Base-by-base conservation (phyloP, 2,888 invertebrate genomes). In the Carcina quercana region DNA sequence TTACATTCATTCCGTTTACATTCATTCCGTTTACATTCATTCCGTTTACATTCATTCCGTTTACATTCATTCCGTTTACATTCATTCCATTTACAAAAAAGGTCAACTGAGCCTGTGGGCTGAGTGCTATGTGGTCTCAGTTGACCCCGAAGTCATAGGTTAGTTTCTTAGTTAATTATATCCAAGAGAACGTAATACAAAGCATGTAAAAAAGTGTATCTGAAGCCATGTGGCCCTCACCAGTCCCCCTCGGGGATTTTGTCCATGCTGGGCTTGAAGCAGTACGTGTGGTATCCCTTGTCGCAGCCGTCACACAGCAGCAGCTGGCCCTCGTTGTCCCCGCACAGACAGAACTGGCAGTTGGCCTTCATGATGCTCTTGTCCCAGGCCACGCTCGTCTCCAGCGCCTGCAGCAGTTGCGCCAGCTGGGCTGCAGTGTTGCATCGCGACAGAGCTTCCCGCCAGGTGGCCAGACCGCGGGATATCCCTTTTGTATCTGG, bases 341-440 rank as follows among this genome's bases (percentile, higher is more conserved):
- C 98, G 59, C 93, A 92, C 62, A 94, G 90, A 82, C 98, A 98
- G 78, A 98, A 97, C 79, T 98, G 98, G 80, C 98, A 98, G 79
- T 95, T 94, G 85, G 97, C 98, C 88, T 97, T 97, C 97, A 98
- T 97, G 63, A 97, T 95, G 84, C 97, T 97, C 86, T 97, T 97
- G 82, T 98, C 98, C 98, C 98, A 98, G 21, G 97, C 97, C 53
- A 98, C 95, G 64, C 93, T 93, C 2, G 92, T 91, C 66, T 97
- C 96, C 45, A 98, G 83, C 53, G 95, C 93, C 58, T 95, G 93
- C 36, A 96, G 86, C 50, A 94, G 91, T 90, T 96, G 91, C 13
- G 58, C 56, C 4, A 58, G 42, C 63, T 98, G 97, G 0, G 97
- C 94, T 0, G 96, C 91, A 0, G 96, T 96, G 53, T 89, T 90